phyloP scores from a whole-genome alignment of 64 coral and sea anemone species.

The Dendrophyllia cribrosa region DNA sequence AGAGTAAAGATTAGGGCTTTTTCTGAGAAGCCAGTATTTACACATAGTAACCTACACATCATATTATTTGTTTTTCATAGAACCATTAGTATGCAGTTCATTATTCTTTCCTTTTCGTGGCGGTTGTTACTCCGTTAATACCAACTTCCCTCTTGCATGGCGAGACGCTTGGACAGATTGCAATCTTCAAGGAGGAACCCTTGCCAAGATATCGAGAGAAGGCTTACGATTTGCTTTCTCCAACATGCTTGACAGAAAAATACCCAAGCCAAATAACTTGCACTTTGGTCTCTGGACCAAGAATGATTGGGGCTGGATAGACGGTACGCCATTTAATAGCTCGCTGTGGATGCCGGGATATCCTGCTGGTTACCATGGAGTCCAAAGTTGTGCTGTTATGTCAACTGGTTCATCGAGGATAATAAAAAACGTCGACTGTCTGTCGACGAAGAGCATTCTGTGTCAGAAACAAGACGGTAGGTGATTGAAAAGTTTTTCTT shows the following conservation, averaged over 20 bases:
- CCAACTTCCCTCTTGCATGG: not conserved
- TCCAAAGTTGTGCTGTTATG: not conserved
- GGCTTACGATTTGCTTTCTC: not conserved
- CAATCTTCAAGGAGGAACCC: not conserved
- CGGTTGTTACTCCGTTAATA: conserved; percentile 3
- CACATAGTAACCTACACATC: too few relatives aligned
- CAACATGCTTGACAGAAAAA: not conserved
- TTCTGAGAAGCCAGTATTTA: too few relatives aligned
- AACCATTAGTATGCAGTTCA: not conserved
- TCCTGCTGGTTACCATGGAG: conserved; percentile 3
- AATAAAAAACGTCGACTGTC: not conserved
- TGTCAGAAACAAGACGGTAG: not conserved
- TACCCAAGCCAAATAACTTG: not conserved
- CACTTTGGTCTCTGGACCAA: not conserved
- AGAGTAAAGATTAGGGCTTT: too few relatives aligned
- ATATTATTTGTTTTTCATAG: not conserved
- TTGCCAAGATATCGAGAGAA: conserved; percentile 13
- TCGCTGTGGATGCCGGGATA: conserved; percentile 7
- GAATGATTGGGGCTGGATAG: conserved; percentile 1
- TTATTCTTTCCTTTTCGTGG: not conserved
- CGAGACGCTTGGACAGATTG: not conserved
- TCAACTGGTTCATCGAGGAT: not conserved
- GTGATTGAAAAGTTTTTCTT: not conserved
- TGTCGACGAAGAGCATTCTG: not conserved
- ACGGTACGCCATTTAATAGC: not conserved